A percentile compares a stretch with the other conserved stretches of the same genome.
Evolutionary conservation across 2,888 invertebrate species (phyloP).

Genomic region (Onthophagus sagittarius): DNA sequence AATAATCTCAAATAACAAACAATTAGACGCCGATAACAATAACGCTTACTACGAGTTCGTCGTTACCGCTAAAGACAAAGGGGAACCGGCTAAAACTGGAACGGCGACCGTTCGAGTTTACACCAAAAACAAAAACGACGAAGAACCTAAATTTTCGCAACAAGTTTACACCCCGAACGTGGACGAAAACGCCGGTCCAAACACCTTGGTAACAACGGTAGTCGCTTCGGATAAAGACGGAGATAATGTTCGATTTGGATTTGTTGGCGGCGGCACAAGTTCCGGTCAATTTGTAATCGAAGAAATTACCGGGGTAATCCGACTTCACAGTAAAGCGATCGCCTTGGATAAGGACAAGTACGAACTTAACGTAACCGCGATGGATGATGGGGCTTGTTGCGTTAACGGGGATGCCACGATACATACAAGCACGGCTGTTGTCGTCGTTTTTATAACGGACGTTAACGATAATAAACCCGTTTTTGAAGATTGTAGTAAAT

Average conservation of each 20-base stretch:
- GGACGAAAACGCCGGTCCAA: slow-evolving; percentile 92
- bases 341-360: slow-evolving; percentile 90
- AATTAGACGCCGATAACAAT: slow-evolving; percentile 93
- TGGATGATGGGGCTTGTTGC: slow-evolving; percentile 97
- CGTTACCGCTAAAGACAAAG: slow-evolving; percentile 92
- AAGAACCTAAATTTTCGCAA: slow-evolving; percentile 94
- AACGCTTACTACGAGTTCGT: slow-evolving; percentile 94
- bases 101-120: slow-evolving; percentile 92
- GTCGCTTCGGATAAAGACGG: slow-evolving; percentile 97
- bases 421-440: slow-evolving; percentile 91
- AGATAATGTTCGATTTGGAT: slow-evolving; percentile 90
- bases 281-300: slow-evolving; percentile 94
- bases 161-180: slow-evolving; percentile 96
- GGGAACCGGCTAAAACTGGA: slow-evolving; percentile 88
- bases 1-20: slow-evolving; percentile 88
- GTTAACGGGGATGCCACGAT: slow-evolving; percentile 82
- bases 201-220: slow-evolving; percentile 92
- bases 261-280: slow-evolving; percentile 84
- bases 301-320: slow-evolving; percentile 91
- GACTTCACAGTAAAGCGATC: slow-evolving; percentile 82
- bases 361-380: slow-evolving; percentile 93
- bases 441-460: slow-evolving; percentile 94
- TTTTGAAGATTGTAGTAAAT: slow-evolving; percentile 89
- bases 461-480: slow-evolving; percentile 96
- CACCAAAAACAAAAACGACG: slow-evolving; percentile 98